phyloP scores from a whole-genome alignment of 2,888 invertebrate genomes.

The Sinopyrophorus schimmeli region DNA sequence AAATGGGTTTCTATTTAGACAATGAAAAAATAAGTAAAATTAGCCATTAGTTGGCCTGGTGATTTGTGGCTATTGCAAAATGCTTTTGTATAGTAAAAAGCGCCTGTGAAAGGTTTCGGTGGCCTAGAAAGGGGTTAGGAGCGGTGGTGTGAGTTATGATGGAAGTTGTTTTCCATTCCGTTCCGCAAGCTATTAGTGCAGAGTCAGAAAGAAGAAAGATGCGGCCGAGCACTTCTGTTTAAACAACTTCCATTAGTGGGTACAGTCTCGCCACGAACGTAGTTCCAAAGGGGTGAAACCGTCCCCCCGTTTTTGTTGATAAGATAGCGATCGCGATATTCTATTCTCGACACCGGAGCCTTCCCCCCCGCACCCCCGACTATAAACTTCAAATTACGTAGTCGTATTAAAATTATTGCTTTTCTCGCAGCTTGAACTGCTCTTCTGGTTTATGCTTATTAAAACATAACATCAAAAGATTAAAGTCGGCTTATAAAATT shows the following conservation, averaged over 20 bases:
- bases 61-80: neutral
- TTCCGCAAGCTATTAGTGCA: slow-evolving; percentile 51
- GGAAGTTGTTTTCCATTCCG: slow-evolving; percentile 50
- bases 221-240: slow-evolving; percentile 49
- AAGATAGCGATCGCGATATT: slow-evolving; percentile 29
- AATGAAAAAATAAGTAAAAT: no score
- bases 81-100: slow-evolving; percentile 14
- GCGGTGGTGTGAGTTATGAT: slow-evolving; percentile 35
- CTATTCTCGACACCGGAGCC: slow-evolving; percentile 20
- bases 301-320: slow-evolving; percentile 21
- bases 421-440: slow-evolving; percentile 7
- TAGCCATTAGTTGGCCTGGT: no score
- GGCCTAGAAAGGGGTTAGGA: slow-evolving; percentile 5
- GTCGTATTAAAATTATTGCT: slow-evolving; percentile 33
- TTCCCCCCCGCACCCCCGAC: slow-evolving; percentile 14
- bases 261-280: slow-evolving; percentile 34
- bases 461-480: slow-evolving; percentile 17
- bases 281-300: slow-evolving; percentile 34
- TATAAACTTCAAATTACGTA: slow-evolving; percentile 29
- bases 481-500: slow-evolving; percentile 16
- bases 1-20: no score
- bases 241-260: slow-evolving; percentile 54
- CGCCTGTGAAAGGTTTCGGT: slow-evolving; percentile 18
- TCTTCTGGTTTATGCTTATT: slow-evolving; percentile 20
- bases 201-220: slow-evolving; percentile 48